Evolutionary conservation across 37 sponge, comb jelly and placozoan genomes (phyloP).

Genomic region (Agelas oroides): DNA sequence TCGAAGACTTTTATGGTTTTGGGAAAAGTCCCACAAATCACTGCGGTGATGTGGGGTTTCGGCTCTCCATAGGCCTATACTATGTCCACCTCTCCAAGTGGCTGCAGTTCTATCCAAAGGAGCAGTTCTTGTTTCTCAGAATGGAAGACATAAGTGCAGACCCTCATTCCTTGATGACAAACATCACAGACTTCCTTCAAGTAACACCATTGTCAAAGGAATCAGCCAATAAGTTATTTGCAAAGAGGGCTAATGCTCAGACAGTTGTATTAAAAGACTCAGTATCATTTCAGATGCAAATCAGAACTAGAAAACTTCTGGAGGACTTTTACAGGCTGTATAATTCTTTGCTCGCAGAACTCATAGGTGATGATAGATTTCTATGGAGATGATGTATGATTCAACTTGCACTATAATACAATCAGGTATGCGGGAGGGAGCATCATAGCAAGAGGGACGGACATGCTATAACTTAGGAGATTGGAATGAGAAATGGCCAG

Average conservation of each 20-base stretch:
- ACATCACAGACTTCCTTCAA: slow-evolving; percentile 42
- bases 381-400: slow-evolving; percentile 19
- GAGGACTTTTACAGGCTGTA: slow-evolving; percentile 39
- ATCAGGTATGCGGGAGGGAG: too few relatives aligned
- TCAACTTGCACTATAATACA: too few relatives aligned
- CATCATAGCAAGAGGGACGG: too few relatives aligned
- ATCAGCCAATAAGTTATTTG: neutral
- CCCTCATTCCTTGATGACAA: neutral
- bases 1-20: neutral
- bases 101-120: slow-evolving; percentile 43
- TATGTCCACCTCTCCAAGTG: slow-evolving; percentile 43
- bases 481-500: too few relatives aligned
- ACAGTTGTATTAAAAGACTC: neutral
- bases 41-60: neutral
- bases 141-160: slow-evolving; percentile 43
- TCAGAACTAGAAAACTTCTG: slow-evolving; percentile 8
- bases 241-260: neutral
- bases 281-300: neutral
- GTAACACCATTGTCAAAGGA: neutral
- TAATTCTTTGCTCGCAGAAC: slow-evolving; percentile 42
- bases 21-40: neutral
- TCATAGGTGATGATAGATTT: slow-evolving; percentile 45
- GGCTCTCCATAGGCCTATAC: slow-evolving; percentile 29
- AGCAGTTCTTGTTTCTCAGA: slow-evolving; percentile 48
- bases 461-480: too few relatives aligned